A percentile compares a stretch with the other conserved stretches of the same genome.
phyloP scores from a whole-genome alignment of 2,888 invertebrate species.

The Trissoscelio sp. region DNA sequence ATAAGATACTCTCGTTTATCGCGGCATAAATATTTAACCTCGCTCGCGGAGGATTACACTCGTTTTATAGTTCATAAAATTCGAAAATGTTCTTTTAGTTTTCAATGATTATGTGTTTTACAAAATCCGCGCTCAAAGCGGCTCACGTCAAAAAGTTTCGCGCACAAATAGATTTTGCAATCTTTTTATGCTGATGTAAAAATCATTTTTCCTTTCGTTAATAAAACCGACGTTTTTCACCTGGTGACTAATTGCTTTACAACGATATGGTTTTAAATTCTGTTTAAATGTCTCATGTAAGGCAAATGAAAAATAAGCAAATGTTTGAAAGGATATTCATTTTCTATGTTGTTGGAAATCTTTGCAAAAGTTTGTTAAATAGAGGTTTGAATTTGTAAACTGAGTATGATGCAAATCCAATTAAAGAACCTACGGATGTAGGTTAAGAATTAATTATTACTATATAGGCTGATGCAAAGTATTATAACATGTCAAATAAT shows the following conservation, averaged over 20 bases:
- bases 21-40: conserved; percentile 58
- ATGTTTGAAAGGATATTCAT: too few species aligned
- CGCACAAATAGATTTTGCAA: conserved; percentile 32
- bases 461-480: too few species aligned
- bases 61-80: conserved; percentile 57
- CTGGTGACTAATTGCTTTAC: not conserved
- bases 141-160: conserved; percentile 38
- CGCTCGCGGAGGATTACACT: conserved; percentile 40
- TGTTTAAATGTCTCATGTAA: not conserved
- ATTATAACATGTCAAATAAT: too few species aligned
- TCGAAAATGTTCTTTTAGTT: conserved; percentile 40
- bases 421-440: too few species aligned
- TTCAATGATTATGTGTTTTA: conserved; percentile 52
- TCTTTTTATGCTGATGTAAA: conserved; percentile 28
- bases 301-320: too few species aligned
- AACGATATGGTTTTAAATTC: not conserved
- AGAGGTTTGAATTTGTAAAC: too few species aligned
- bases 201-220: conserved; percentile 13
- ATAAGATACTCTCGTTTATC: conserved; percentile 55
- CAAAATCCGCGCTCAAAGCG: conserved; percentile 31
- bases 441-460: too few species aligned
- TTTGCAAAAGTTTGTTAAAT: too few species aligned
- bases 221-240: not conserved
- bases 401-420: too few species aligned
- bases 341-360: too few species aligned